phyloP scores from a whole-genome alignment of 1,140 invertebrate genomes.

The Penaeus chinensis region DNA sequence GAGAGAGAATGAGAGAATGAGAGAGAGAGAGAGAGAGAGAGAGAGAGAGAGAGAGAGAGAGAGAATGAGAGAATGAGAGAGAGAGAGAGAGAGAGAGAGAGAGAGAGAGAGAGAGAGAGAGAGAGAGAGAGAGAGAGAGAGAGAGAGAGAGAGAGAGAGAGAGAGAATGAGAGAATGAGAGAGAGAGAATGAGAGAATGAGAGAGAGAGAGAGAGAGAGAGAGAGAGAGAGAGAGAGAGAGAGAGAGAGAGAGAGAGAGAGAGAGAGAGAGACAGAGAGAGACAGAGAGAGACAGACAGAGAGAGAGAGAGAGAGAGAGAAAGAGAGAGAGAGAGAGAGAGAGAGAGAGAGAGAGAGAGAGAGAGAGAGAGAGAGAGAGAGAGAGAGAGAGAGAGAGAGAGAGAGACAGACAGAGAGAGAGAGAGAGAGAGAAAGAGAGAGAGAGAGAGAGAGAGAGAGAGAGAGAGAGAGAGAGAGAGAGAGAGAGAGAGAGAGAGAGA shows the following conservation, averaged over 20 bases:
- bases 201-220: neutral
- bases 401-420: neutral
- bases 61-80: constrained; percentile 47
- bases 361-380: neutral
- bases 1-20: neutral
- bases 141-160: no score
- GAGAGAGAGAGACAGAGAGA: neutral
- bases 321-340: constrained; percentile 44
- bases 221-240: neutral
- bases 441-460: neutral
- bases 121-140: no score
- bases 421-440: neutral
- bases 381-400: neutral
- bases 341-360: neutral
- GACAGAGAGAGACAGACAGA: neutral
- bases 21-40: constrained; percentile 36
- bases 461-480: neutral
- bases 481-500: neutral
- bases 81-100: neutral
- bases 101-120: no score
- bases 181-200: neutral
- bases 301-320: neutral
- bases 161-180: neutral
- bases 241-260: neutral
- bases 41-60: constrained; percentile 23